These are phyloP conservation scores for Macrosoma leucophasiata DNA, from an alignment of 2,888 invertebrate genomes.

Conservation along the genomic window DNA sequence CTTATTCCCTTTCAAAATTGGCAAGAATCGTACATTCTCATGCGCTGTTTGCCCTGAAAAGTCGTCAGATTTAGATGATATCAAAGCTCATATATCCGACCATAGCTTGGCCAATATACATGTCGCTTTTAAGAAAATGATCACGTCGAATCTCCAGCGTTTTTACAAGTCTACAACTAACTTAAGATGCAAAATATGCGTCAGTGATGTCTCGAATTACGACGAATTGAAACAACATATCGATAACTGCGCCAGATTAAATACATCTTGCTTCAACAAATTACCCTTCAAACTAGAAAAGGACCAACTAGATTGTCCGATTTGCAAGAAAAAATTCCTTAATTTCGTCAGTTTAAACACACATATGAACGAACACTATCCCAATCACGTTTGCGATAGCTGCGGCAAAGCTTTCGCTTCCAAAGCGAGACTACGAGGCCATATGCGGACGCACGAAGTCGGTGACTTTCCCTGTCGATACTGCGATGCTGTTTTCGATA, in stretches of 20 bases:
- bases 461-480: slow-evolving; percentile 60
- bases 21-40: slow-evolving; percentile 40
- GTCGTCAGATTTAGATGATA: slow-evolving; percentile 41
- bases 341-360: slow-evolving; percentile 63
- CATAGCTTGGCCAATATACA: slow-evolving; percentile 48
- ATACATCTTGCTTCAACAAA: slow-evolving; percentile 42
- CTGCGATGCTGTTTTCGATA: slow-evolving; percentile 55
- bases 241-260: slow-evolving; percentile 43
- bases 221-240: slow-evolving; percentile 47
- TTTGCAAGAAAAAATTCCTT: slow-evolving; percentile 57
- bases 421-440: slow-evolving; percentile 61
- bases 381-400: slow-evolving; percentile 67
- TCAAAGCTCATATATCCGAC: slow-evolving; percentile 43
- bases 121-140: slow-evolving; percentile 58
- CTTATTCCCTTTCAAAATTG: slow-evolving; percentile 59
- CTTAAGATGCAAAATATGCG: slow-evolving; percentile 55
- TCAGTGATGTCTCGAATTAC: slow-evolving; percentile 41
- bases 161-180: slow-evolving; percentile 41
- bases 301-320: slow-evolving; percentile 60
- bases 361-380: slow-evolving; percentile 72
- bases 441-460: slow-evolving; percentile 70
- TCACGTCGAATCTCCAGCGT: slow-evolving; percentile 41
- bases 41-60: slow-evolving; percentile 56
- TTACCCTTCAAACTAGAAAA: slow-evolving; percentile 64
- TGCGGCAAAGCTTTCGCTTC: slow-evolving; percentile 74